Conservation (phyloP, 35 echinoderm and acorn worm species). For the Eucidaris tribuloides region DNA sequence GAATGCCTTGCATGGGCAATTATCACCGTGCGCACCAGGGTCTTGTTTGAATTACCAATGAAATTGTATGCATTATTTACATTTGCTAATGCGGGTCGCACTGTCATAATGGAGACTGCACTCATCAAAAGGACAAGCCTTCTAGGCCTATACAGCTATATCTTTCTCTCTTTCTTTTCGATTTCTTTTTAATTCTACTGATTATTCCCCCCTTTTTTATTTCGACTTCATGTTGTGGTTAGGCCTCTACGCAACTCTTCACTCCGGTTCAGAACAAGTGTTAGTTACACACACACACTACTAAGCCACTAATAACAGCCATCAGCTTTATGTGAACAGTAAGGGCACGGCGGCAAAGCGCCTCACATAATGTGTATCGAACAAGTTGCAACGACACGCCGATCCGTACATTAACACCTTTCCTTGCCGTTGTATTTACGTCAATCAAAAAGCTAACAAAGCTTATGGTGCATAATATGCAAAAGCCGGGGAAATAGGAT, state of each 20-base stretch:
- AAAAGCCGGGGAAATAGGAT: too few relatives aligned
- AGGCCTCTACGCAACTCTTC: not conserved
- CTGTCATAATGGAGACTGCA: slow-evolving; percentile 1
- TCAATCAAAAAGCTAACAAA: too few relatives aligned
- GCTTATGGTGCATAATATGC: too few relatives aligned
- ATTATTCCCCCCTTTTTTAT: not conserved
- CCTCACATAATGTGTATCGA: too few relatives aligned
- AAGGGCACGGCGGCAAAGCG: too few relatives aligned
- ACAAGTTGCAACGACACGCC: too few relatives aligned
- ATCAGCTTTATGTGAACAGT: not conserved
- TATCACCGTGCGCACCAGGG: slow-evolving; percentile 31
- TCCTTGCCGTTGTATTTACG: too few relatives aligned
- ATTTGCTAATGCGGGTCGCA: slow-evolving; percentile 49
- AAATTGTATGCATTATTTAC: slow-evolving; percentile 61
- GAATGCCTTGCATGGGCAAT: slow-evolving; percentile 12
- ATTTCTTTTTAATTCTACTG: not conserved
- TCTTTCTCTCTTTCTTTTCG: not conserved
- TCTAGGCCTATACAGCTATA: not conserved
- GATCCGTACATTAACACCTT: too few relatives aligned
- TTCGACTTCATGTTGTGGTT: not conserved
- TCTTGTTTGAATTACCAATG: slow-evolving; percentile 48
- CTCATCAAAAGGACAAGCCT: slow-evolving; percentile 10
- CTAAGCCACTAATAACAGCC: slow-evolving; percentile 4
- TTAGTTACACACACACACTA: slow-evolving; percentile 20
- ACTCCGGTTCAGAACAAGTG: slow-evolving; percentile 1